phyloP scores from a whole-genome alignment of 2,113 vertebrate species.

The Odontophorus gujanensis region DNA sequence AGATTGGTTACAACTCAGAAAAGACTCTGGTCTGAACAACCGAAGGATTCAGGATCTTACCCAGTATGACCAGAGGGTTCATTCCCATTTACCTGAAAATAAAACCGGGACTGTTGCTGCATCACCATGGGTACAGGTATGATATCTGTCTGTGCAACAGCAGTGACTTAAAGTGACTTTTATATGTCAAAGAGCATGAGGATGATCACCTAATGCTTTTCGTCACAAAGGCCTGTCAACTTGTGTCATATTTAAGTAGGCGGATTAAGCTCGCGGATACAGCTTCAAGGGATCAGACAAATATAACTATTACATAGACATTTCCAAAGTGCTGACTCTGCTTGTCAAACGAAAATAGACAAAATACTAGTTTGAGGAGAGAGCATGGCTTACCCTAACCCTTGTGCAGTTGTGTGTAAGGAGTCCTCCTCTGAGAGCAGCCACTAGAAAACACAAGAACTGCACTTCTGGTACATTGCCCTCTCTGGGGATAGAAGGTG shows the following conservation, averaged over 20 bases:
- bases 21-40: neutral
- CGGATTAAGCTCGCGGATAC: neutral
- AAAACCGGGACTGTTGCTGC: neutral
- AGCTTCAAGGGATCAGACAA: constrained; percentile 24
- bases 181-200: constrained; percentile 5
- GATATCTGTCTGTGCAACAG: neutral
- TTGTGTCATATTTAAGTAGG: constrained; percentile 25
- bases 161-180: neutral
- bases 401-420: neutral
- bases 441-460: too few species aligned
- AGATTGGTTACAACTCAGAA: neutral
- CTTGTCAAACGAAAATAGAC: constrained; percentile 36
- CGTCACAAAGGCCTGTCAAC: constrained; percentile 7
- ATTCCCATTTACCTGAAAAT: neutral
- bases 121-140: neutral
- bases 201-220: constrained; percentile 22
- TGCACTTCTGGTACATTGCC: too few species aligned
- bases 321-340: constrained; percentile 53
- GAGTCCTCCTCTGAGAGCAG: neutral
- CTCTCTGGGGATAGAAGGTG: too few species aligned
- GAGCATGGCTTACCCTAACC: neutral
- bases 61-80: neutral
- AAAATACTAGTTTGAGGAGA: constrained; percentile 42
- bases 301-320: constrained; percentile 43
- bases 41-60: neutral